phyloP scores from a whole-genome alignment of 2,797 vertebrate species.

The Danio tinwini region DNA sequence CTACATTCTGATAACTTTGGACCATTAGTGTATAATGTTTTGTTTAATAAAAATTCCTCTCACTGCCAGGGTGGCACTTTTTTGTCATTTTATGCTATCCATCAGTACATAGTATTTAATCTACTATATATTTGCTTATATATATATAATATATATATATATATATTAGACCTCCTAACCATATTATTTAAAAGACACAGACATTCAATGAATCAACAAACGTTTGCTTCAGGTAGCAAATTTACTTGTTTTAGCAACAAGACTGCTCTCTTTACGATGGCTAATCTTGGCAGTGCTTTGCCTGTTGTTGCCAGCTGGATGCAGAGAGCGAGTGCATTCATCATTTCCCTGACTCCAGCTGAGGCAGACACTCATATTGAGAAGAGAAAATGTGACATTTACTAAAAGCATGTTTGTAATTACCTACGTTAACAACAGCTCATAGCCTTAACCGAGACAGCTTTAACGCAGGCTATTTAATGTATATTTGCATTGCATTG shows the following conservation, averaged over 20 bases:
- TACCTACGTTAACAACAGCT: background rate
- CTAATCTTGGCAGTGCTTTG: slow-evolving; percentile 29
- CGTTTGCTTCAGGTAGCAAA: slow-evolving; percentile 17
- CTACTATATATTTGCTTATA: slow-evolving; percentile 3
- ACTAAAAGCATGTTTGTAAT: slow-evolving; percentile 20
- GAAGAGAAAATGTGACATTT: slow-evolving; percentile 27
- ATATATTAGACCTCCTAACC: background rate
- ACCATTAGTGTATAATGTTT: too few species aligned
- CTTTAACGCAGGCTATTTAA: slow-evolving; percentile 9
- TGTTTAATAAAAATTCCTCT: too few species aligned
- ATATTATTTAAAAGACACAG: slow-evolving; percentile 25
- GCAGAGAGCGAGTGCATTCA: slow-evolving; percentile 19
- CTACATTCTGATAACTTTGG: too few species aligned
- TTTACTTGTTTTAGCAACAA: slow-evolving; percentile 25
- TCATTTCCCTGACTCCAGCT: slow-evolving; percentile 24
- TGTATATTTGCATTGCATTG: background rate
- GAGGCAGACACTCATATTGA: slow-evolving; percentile 20
- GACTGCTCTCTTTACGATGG: slow-evolving; percentile 14
- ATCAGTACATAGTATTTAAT: background rate
- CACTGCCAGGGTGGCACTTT: too few species aligned
- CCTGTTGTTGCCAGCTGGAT: slow-evolving; percentile 32
- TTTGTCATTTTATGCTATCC: background rate
- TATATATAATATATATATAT: too few species aligned
- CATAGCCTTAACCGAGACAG: background rate
- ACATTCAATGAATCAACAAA: slow-evolving; percentile 30